These are phyloP conservation scores for Dendrolimus punctatus DNA, from an alignment of 1,140 invertebrate species.

Conservation along the genomic window DNA sequence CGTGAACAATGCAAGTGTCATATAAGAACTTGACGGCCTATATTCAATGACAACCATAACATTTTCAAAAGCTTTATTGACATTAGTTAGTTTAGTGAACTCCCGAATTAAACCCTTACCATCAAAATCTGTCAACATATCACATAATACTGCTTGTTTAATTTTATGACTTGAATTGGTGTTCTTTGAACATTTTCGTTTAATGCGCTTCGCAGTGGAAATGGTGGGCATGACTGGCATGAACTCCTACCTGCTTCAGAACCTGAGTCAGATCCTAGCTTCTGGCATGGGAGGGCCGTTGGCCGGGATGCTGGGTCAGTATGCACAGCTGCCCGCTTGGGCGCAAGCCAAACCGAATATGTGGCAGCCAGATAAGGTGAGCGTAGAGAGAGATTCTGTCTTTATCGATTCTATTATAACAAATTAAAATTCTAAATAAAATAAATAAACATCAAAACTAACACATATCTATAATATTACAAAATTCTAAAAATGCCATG, in stretches of 20 bases:
- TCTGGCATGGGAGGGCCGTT: slow-evolving; percentile 63
- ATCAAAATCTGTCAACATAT: too few relatives aligned
- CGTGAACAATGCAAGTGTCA: too few relatives aligned
- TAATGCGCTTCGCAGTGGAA: slow-evolving; percentile 68
- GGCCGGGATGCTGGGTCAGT: slow-evolving; percentile 52
- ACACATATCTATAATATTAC: too few relatives aligned
- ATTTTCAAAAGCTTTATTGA: too few relatives aligned
- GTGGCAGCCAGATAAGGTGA: slow-evolving; percentile 58
- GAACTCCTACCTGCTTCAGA: slow-evolving; percentile 71
- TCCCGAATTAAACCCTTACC: too few relatives aligned
- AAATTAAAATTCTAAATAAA: too few relatives aligned
- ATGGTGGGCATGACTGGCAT: slow-evolving; percentile 71
- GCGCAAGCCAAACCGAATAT: slow-evolving; percentile 31
- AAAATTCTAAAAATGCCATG: too few relatives aligned
- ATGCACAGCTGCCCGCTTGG: slow-evolving; percentile 50
- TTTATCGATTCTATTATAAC: background rate
- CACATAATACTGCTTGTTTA: too few relatives aligned
- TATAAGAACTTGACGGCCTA: too few relatives aligned
- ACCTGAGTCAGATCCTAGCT: slow-evolving; percentile 67
- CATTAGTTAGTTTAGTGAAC: too few relatives aligned
- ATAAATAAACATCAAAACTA: too few relatives aligned
- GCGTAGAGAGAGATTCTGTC: background rate
- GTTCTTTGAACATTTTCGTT: background rate
- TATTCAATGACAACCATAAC: too few relatives aligned
- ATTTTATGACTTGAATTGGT: background rate